Evolutionary conservation across 2,888 invertebrate genomes (phyloP), one percentile per base, ranked within the genome.

Genomic region (Erynnis tages): DNA sequence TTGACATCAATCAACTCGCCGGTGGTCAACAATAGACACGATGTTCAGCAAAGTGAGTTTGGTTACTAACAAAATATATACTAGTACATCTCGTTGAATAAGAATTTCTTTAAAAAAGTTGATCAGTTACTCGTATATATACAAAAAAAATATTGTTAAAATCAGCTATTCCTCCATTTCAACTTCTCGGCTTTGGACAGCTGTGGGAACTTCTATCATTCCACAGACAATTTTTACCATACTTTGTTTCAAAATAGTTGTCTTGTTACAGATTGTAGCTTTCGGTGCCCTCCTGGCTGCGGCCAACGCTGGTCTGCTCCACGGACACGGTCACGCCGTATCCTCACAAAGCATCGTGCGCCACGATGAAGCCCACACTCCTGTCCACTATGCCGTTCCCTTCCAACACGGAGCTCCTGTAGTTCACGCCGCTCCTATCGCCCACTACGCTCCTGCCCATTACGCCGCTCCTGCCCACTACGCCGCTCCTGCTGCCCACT

Each of bases 11-110:
- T 82, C 76, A 71, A 69, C 69, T 67, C 63, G 66, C 60, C 67
- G 68, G 73, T 70, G 69, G 73, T 66, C 66, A 65, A 72, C 70
- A 61, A 69, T 63, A 73, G 70, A 74, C 63, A 61, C 72, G 65
- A 82, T 82, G 82, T 79, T 79, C 70, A 79, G 74, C 72, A 80
- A 80, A 80, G 82, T 82, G 55, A 79, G 82, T 77, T 10, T 11
- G 10, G 8, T n/a, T 8, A 8, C 7, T 6, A 2, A 6, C n/a
- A 27, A 2, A 27, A 19, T 11, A 6, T 4, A 21, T 21, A 21
- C 21, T n/a, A n/a, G n/a, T n/a, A n/a, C n/a, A n/a, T n/a, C n/a
- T n/a, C n/a, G n/a, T n/a, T n/a, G n/a, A n/a, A n/a, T n/a, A n/a
- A n/a, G n/a, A n/a, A n/a, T n/a, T n/a, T n/a, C n/a, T n/a, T n/a